Conservation (phyloP, 2,113 vertebrate species). For the Cheirogaleus medius region DNA sequence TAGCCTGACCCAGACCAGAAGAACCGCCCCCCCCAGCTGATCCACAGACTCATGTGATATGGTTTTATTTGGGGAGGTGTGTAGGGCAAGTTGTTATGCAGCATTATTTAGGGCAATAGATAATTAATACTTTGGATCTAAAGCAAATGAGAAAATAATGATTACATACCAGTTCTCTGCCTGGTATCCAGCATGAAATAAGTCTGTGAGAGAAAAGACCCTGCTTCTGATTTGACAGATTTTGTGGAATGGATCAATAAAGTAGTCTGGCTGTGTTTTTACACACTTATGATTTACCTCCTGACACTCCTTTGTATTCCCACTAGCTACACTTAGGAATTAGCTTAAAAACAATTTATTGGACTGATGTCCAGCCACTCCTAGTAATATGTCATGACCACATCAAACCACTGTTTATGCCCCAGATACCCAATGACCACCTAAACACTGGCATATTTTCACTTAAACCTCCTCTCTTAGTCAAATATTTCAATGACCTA, state of each 20-base stretch:
- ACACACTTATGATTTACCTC: neutral
- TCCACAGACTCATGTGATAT: neutral
- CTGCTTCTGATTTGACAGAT: neutral
- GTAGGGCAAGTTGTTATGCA: neutral
- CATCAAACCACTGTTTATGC: neutral
- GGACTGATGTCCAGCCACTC: neutral
- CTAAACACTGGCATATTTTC: neutral
- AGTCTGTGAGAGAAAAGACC: neutral
- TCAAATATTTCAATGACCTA: conserved; percentile 37
- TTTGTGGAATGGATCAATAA: neutral
- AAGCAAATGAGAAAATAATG: conserved; percentile 7
- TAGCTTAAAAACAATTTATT: neutral
- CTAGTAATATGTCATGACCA: neutral
- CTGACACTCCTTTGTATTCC: neutral
- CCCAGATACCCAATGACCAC: neutral
- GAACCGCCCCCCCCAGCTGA: neutral
- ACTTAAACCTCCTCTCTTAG: conserved; percentile 11
- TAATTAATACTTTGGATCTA: neutral
- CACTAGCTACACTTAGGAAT: neutral
- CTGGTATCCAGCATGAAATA: conserved; percentile 11
- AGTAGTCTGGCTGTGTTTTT: neutral
- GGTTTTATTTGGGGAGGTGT: neutral
- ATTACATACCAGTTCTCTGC: neutral
- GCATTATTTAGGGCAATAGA: neutral
- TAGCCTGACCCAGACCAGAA: neutral